phyloP scores from a whole-genome alignment of 2,888 invertebrate species.

The Hydrotaea cyrtoneurina region DNA sequence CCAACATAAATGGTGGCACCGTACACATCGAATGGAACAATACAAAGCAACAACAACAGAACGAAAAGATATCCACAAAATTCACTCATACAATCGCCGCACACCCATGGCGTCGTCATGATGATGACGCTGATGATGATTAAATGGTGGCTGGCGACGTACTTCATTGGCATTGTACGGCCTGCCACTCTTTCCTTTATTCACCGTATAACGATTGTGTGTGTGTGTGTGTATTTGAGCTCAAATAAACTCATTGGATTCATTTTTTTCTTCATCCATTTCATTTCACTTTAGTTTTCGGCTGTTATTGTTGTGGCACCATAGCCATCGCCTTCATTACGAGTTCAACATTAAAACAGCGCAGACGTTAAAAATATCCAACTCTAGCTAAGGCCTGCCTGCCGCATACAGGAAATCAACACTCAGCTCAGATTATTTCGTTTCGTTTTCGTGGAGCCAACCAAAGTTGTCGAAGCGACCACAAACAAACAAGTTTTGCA shows the following conservation, averaged over 20 bases:
- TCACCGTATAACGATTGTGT: constrained; percentile 5
- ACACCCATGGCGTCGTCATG: constrained; percentile 28
- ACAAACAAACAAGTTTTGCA: not conserved
- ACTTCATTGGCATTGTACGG: constrained; percentile 13
- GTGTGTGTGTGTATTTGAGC: constrained; percentile 33
- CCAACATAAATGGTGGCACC: constrained; percentile 51
- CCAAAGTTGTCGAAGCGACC: not conserved
- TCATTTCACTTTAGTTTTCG: constrained; percentile 37
- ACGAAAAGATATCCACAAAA: constrained; percentile 38
- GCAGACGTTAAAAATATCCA: constrained; percentile 73
- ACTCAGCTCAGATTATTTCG: not conserved
- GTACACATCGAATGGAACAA: not conserved
- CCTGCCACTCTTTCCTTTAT: constrained; percentile 30
- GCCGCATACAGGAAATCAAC: constrained; percentile 43
- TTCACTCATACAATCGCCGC: constrained; percentile 22
- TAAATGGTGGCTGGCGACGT: constrained; percentile 62
- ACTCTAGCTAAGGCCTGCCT: not conserved
- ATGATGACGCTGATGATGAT: constrained; percentile 36
- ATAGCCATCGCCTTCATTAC: constrained; percentile 72
- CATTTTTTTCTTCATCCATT: constrained; percentile 48
- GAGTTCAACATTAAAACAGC: constrained; percentile 73
- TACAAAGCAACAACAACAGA: not conserved
- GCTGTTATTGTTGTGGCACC: constrained; percentile 68
- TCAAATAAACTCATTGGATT: constrained; percentile 60
- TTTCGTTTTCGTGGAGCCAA: not conserved